A percentile compares a stretch with the other conserved stretches of the same genome.
phyloP scores from a whole-genome alignment of 2,797 vertebrate genomes.

The Synanceia verrucosa region DNA sequence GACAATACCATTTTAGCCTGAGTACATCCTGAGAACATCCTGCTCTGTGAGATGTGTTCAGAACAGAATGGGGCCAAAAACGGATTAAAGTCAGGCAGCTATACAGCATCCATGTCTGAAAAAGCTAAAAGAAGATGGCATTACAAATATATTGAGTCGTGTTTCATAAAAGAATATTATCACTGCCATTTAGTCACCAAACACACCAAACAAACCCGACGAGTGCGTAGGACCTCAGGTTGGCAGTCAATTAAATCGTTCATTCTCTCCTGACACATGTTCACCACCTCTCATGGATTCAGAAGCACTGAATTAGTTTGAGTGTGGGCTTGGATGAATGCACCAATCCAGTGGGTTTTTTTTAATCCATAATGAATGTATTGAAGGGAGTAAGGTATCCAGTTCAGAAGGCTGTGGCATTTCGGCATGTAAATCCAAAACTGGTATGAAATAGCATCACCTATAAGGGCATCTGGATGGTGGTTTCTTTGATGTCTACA shows the following conservation, averaged over 20 bases:
- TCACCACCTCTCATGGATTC: constrained; percentile 57
- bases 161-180: constrained; percentile 48
- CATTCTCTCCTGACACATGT: constrained; percentile 55
- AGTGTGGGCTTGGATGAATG: constrained; percentile 46
- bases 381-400: constrained; percentile 33
- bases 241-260: constrained; percentile 61
- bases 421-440: constrained; percentile 25
- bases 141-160: constrained; percentile 46
- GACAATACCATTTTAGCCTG: constrained; percentile 43
- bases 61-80: constrained; percentile 51
- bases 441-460: constrained; percentile 44
- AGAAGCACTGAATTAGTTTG: constrained; percentile 34
- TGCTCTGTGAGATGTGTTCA: constrained; percentile 43
- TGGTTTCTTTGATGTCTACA: constrained; percentile 36
- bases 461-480: constrained; percentile 71
- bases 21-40: constrained; percentile 61
- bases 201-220: constrained; percentile 51
- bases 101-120: constrained; percentile 38
- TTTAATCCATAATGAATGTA: constrained; percentile 25
- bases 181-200: constrained; percentile 47
- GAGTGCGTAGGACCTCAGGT: constrained; percentile 45
- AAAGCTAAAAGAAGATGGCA: constrained; percentile 50
- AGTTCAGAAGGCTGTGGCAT: constrained; percentile 37
- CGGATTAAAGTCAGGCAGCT: constrained; percentile 59
- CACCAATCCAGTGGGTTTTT: constrained; percentile 22